phyloP scores from a whole-genome alignment of 2,797 vertebrate species.

The Synaphobranchus kaupii region DNA sequence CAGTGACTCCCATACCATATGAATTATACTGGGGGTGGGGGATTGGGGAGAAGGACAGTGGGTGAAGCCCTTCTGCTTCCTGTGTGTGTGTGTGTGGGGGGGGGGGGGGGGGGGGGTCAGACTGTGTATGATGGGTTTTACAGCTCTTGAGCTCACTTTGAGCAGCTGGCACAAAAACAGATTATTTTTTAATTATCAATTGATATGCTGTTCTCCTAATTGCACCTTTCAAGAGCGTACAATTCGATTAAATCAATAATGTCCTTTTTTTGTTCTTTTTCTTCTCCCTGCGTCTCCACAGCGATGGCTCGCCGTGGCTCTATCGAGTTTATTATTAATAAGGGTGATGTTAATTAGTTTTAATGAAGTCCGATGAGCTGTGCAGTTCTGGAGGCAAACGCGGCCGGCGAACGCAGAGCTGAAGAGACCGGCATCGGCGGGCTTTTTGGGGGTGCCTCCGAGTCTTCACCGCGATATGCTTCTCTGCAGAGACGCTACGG shows the following conservation, averaged over 20 bases:
- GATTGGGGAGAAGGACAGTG: neutral
- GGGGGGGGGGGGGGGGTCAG: neutral
- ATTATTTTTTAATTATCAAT: slow-evolving; percentile 25
- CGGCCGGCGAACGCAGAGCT: neutral
- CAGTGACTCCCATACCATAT: no score
- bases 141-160: neutral
- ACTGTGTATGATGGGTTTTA: neutral
- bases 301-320: neutral
- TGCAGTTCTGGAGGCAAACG: neutral
- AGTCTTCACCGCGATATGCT: neutral
- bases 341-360: slow-evolving; percentile 18
- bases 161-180: neutral
- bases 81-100: neutral
- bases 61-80: no score
- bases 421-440: neutral
- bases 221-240: neutral
- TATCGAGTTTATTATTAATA: slow-evolving; percentile 11
- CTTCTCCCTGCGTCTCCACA: neutral
- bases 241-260: slow-evolving; percentile 12
- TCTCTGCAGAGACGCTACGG: neutral
- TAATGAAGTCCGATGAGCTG: neutral
- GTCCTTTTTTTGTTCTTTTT: neutral
- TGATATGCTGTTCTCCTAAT: slow-evolving; percentile 2
- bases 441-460: neutral
- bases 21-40: no score